These are phyloP conservation scores for Drosophila parthenogenetica DNA, from an alignment of 2,888 invertebrate genomes.

Conservation along the genomic window DNA sequence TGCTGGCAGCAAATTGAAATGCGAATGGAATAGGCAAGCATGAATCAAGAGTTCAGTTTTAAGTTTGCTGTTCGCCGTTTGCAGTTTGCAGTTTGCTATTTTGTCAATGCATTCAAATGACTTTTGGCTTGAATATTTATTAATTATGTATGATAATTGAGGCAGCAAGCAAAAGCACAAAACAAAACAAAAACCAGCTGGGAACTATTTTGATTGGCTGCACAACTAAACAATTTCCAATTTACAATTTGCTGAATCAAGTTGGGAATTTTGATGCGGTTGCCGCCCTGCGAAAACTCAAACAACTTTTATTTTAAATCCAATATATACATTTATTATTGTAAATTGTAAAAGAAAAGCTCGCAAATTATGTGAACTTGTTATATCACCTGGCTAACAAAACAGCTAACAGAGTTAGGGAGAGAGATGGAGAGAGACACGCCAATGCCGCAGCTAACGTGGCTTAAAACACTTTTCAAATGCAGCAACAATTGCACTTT, in stretches of 20 bases:
- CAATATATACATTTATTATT: conserved; percentile 21
- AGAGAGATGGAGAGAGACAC: conserved; percentile 6
- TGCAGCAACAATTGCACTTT: conserved; percentile 63
- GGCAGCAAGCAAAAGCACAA: conserved; percentile 6
- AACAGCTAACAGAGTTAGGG: conserved; percentile 2
- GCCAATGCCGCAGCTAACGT: conserved; percentile 42
- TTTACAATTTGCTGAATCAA: conserved; percentile 49
- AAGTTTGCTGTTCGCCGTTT: neutral
- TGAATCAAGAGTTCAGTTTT: conserved; percentile 30
- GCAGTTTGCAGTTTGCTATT: conserved; percentile 12
- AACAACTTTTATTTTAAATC: conserved; percentile 48
- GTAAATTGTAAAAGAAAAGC: conserved; percentile 62
- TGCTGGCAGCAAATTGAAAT: conserved; percentile 9
- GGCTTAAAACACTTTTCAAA: conserved; percentile 59
- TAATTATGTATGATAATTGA: conserved; percentile 71
- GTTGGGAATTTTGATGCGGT: conserved; percentile 55
- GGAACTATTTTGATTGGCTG: conserved; percentile 52
- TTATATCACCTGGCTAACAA: conserved; percentile 69
- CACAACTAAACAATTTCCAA: conserved; percentile 36
- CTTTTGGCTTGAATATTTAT: conserved; percentile 42
- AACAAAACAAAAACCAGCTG: conserved; percentile 34
- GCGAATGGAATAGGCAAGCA: conserved; percentile 13
- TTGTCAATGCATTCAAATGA: conserved; percentile 45
- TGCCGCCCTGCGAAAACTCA: conserved; percentile 56
- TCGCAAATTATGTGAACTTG: conserved; percentile 70